Evolutionary conservation across 1,140 invertebrate genomes (phyloP), one percentile per base, ranked within the genome.

Genomic region (Cydia amplana): DNA sequence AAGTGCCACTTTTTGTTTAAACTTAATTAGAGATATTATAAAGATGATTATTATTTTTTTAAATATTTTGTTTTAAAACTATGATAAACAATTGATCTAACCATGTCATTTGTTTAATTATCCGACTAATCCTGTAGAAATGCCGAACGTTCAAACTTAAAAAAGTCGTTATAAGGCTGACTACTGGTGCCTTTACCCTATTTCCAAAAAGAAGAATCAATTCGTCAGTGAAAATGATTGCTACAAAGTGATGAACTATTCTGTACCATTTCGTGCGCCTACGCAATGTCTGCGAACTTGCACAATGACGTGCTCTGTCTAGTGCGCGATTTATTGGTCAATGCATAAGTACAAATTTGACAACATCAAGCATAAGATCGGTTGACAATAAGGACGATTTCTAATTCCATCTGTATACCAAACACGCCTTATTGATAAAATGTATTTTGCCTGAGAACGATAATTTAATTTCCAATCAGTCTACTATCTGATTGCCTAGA

Each of bases 321-420:
- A 23, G 18, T 20, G 55, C 20, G 12, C n/a, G 65, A 70, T 70
- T 40, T 70, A 70, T 70, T 32, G 28, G n/a, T 36, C 32, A 70
- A 70, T 70, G 65, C 65, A 70, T 40, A n/a, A n/a, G n/a, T n/a
- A 70, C 65, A 67, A 67, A 67, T 70, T 60, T 60, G 18, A 60
- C 20, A 23, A 10, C 20, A n/a, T 60, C 9, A 60, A 60, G n/a
- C 51, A 18, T 55, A 9, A n/a, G 51, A n/a, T 55, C 51, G 20
- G 7, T 60, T 60, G 55, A 4, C 55, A 60, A 12, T 23, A 60
- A 51, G 16, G n/a, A 60, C 55, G 55, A 23, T 23, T 55, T 55
- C 16, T n/a, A 55, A 55, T 9, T 55, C 16, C 51, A 18, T 18
- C 51, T 55, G 16, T 55, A 55, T 55, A 18, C 0, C 51, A 55